Evolutionary conservation across 2,888 invertebrate species (phyloP).

Genomic region (Alloplasta piceator): DNA sequence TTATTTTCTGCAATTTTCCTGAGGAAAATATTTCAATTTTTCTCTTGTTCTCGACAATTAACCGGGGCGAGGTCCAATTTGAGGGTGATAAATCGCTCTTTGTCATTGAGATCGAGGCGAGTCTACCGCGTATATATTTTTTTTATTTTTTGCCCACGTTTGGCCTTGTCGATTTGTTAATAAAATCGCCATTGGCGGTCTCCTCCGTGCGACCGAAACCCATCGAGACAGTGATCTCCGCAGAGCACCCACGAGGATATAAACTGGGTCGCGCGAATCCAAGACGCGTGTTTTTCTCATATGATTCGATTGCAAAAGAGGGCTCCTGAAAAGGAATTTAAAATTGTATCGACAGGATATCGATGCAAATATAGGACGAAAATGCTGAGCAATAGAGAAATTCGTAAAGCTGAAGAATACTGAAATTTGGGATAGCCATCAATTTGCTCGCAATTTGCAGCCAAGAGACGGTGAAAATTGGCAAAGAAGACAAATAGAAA

Average conservation of each 20-base stretch:
- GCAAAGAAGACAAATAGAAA: too few species aligned
- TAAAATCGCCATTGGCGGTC: constrained; percentile 14
- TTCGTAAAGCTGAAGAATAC: too few species aligned
- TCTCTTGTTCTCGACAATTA: neutral
- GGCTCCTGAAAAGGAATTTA: too few species aligned
- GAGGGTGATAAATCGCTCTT: neutral
- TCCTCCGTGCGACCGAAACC: neutral
- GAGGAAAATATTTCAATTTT: too few species aligned
- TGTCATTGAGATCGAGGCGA: neutral
- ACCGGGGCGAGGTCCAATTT: neutral
- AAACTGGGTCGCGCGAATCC: constrained; percentile 3
- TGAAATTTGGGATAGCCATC: too few species aligned
- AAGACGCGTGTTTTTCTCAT: constrained; percentile 1
- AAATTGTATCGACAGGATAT: too few species aligned
- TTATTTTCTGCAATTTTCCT: too few species aligned
- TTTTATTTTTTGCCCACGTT: neutral
- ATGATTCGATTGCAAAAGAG: neutral
- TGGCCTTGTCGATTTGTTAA: constrained; percentile 33
- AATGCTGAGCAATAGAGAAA: too few species aligned
- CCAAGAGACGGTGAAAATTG: too few species aligned
- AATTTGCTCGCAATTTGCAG: too few species aligned
- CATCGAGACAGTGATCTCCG: neutral
- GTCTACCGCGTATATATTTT: too few species aligned
- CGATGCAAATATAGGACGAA: too few species aligned
- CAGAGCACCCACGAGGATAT: neutral